Evolutionary conservation across 2,797 vertebrate species (phyloP).

Genomic region (Alauda arvensis): DNA sequence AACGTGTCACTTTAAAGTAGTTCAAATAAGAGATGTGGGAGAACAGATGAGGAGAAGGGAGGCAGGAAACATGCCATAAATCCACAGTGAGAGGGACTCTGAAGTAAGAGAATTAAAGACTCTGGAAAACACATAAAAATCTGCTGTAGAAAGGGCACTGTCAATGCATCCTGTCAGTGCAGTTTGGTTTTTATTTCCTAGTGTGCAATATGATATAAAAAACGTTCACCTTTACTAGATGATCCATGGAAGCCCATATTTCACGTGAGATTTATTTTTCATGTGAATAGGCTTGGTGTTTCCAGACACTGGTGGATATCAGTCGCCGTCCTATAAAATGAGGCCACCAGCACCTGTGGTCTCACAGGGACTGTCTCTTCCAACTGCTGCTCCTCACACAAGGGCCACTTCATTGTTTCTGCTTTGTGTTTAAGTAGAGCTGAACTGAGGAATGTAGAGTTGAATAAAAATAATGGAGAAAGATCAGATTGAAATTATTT

Average conservation of each 20-base stretch:
- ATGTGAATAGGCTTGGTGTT: slow-evolving; percentile 47
- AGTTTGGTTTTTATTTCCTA: slow-evolving; percentile 62
- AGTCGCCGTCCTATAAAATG: background rate
- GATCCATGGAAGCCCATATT: slow-evolving; percentile 29
- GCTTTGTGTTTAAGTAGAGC: background rate
- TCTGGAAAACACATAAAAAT: slow-evolving; percentile 59
- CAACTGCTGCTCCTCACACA: background rate
- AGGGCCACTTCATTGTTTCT: background rate
- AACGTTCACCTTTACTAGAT: slow-evolving; percentile 21
- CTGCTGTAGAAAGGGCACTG: slow-evolving; percentile 44
- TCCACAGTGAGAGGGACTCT: slow-evolving; percentile 53
- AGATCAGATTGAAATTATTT: background rate
- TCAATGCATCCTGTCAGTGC: slow-evolving; percentile 38
- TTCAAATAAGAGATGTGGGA: slow-evolving; percentile 52
- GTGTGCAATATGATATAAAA: slow-evolving; percentile 42
- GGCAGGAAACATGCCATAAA: slow-evolving; percentile 67
- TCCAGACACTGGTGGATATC: slow-evolving; percentile 48
- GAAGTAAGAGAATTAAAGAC: slow-evolving; percentile 65
- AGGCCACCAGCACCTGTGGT: slow-evolving; percentile 46
- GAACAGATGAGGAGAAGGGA: slow-evolving; percentile 53
- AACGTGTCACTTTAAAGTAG: slow-evolving; percentile 59
- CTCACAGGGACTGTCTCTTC: slow-evolving; percentile 44
- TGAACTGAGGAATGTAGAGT: slow-evolving; percentile 3
- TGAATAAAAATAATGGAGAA: slow-evolving; percentile 24
- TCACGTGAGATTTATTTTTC: slow-evolving; percentile 58